Conservation (phyloP, 1,140 invertebrate species). For the Hylaeus anthracinus region DNA sequence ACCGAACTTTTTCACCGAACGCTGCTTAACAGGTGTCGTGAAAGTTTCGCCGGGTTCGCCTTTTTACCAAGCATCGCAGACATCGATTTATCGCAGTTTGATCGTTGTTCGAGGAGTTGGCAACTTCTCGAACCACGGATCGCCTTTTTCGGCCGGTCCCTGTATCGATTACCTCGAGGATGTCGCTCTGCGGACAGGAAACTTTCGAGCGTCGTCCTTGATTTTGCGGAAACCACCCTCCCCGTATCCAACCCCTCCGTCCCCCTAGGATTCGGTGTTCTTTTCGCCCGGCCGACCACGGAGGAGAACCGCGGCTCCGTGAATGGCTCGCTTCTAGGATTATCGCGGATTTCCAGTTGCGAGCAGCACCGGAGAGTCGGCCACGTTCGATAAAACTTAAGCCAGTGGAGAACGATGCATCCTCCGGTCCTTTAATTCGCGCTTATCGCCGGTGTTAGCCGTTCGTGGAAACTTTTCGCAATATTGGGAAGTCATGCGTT, state of each 20-base stretch:
- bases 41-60: background rate
- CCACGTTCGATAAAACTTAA: background rate
- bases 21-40: constrained; percentile 1
- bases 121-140: background rate
- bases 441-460: no score
- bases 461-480: no score
- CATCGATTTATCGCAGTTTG: constrained; percentile 43
- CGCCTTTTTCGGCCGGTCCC: background rate
- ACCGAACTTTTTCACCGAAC: background rate
- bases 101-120: constrained; percentile 37
- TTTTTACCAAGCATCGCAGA: background rate
- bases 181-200: background rate
- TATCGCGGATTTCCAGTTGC: background rate
- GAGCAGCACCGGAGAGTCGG: background rate
- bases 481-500: no score
- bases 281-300: background rate
- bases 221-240: background rate
- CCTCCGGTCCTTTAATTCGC: background rate
- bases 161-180: constrained; percentile 16
- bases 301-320: background rate
- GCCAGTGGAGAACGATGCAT: background rate
- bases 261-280: constrained; percentile 12
- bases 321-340: background rate
- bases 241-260: no score
- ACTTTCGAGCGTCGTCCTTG: constrained; percentile 24